Base-by-base conservation (phyloP, 1,140 invertebrate species). In the Drosophila parabipectinata region DNA sequence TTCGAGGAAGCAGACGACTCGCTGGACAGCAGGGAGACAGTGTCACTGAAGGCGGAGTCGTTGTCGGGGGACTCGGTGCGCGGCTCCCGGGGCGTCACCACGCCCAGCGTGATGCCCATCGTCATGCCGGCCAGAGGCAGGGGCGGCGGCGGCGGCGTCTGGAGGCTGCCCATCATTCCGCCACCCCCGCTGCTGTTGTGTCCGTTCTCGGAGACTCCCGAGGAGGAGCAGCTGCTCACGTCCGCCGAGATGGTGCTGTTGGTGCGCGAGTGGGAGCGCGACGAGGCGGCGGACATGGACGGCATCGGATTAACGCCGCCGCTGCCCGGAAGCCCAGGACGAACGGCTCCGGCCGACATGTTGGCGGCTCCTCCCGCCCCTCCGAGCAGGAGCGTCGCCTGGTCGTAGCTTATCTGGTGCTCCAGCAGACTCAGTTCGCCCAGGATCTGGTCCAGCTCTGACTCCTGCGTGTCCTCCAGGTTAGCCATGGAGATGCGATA, bases 41-140 rank as follows among this genome's bases (percentile, higher is more conserved):
- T 98, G 92, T 99, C 98, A 73, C 97, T 98, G 92, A 99, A 99
- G 4, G 98, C 98, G 18, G 98, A 99, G 93, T 99, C 98, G 92
- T 98, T 98, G 92, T 99, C 98, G 0, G 97, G 97, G 69, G 97
- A 98, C 77, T 98, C 97, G 2, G 97, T 98, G 61, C 97, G 94
- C 34, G 94, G 92, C 56, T 94, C 94, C 0, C 91, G 81, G 9
- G 78, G 60, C 18, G 55, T 72, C 9, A 89, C 79, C 57, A 88
- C 83, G 50, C 73, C 72, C 68, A 82, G 34, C 45, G 73, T 87
- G 3, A 88, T 87, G 50, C 82, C 82, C 83, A 87, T 85, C 8
- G 71, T 82, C 53, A 83, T 62, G 24, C 41, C 51, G 44, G 47
- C 58, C 59, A 45, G 21, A 26, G 34, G 28, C 1, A 48, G 30